Conservation (phyloP, 2,113 vertebrate species). For the Hymenochirus boettgeri region DNA sequence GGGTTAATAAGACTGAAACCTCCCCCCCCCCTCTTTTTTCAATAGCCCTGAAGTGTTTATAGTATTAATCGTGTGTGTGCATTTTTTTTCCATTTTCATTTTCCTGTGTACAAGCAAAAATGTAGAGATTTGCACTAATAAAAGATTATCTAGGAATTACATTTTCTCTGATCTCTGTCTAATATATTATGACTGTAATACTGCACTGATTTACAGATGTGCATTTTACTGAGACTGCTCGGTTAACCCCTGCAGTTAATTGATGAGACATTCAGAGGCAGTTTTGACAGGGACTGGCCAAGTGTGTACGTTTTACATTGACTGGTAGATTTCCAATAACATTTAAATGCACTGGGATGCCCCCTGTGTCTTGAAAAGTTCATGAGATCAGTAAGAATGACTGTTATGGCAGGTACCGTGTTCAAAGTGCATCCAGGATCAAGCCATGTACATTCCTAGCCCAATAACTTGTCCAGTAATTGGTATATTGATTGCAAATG, state of each 20-base stretch:
- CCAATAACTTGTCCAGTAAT: constrained; percentile 91
- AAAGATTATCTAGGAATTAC: too few relatives aligned
- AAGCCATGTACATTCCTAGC: constrained; percentile 64
- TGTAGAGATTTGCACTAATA: too few relatives aligned
- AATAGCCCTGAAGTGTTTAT: too few relatives aligned
- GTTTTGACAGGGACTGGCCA: neutral
- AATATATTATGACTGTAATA: too few relatives aligned
- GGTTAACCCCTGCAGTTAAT: neutral
- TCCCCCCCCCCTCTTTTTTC: too few relatives aligned
- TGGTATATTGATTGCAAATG: constrained; percentile 90
- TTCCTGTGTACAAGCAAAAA: too few relatives aligned
- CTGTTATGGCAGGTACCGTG: constrained; percentile 27
- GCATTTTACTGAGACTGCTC: neutral
- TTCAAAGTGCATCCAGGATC: constrained; percentile 52
- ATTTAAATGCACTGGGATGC: constrained; percentile 8
- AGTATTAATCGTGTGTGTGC: too few relatives aligned
- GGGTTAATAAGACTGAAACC: too few relatives aligned
- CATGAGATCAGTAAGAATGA: constrained; percentile 48
- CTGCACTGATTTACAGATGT: neutral
- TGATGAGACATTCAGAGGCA: too few relatives aligned
- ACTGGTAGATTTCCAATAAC: neutral
- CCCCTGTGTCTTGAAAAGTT: constrained; percentile 23
- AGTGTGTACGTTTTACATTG: constrained; percentile 6
- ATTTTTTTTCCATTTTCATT: too few relatives aligned
- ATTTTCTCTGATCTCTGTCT: too few relatives aligned